Conservation (phyloP, 1,140 invertebrate species). For the Mamestra configurata region DNA sequence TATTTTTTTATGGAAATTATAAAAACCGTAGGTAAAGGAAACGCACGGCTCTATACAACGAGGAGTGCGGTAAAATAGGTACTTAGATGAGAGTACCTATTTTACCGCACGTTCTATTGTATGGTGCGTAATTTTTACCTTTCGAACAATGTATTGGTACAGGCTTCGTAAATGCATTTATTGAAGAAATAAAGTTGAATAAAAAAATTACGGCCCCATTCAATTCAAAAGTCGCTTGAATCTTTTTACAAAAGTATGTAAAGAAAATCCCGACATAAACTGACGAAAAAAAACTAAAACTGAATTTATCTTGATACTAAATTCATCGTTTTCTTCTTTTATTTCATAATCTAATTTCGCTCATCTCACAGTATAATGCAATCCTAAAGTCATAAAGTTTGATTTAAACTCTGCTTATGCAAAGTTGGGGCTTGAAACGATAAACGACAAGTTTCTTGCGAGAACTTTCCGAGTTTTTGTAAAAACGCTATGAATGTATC, state of each 20-base stretch:
- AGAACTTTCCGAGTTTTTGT: neutral
- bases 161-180: too few relatives aligned
- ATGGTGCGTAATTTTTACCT: too few relatives aligned
- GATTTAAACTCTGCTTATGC: slow-evolving; percentile 58
- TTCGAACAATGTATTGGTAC: too few relatives aligned
- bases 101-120: too few relatives aligned
- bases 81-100: too few relatives aligned
- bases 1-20: too few relatives aligned
- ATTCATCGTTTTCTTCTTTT: slow-evolving; percentile 39
- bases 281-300: slow-evolving; percentile 15
- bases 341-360: slow-evolving; percentile 56
- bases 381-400: slow-evolving; percentile 59
- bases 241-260: neutral
- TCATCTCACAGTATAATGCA: slow-evolving; percentile 62
- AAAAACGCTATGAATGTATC: neutral
- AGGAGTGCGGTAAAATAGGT: too few relatives aligned
- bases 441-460: slow-evolving; percentile 32
- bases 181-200: too few relatives aligned
- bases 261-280: neutral
- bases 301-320: slow-evolving; percentile 30
- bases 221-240: neutral
- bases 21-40: too few relatives aligned
- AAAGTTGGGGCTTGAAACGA: slow-evolving; percentile 46
- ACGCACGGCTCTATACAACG: too few relatives aligned
- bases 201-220: neutral